Percentiles rank a stretch among this genome's conserved stretches.
These are phyloP conservation scores for Garra rufa DNA, from an alignment of 2,113 vertebrate species.

Conservation along the genomic window DNA sequence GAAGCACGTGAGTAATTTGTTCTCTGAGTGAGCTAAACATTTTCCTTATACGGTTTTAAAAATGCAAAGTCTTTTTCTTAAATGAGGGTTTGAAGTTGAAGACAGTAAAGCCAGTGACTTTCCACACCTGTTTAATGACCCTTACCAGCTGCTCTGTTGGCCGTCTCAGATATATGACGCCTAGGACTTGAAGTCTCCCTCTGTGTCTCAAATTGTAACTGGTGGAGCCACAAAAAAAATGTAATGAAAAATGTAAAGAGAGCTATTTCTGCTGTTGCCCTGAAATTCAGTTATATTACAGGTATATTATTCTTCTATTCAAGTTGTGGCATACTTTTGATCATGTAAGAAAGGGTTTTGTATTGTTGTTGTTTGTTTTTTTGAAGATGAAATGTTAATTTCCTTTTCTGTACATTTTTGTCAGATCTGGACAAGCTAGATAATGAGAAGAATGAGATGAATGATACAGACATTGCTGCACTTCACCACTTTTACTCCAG, in stretches of 20 bases:
- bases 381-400: constrained; percentile 30
- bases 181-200: background rate
- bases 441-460: constrained; percentile 93
- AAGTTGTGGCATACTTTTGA: background rate
- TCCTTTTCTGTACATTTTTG: constrained; percentile 52
- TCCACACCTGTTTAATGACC: constrained; percentile 22
- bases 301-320: background rate
- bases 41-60: background rate
- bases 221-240: background rate
- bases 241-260: too few relatives aligned
- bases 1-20: constrained; percentile 88
- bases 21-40: background rate
- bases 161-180: background rate
- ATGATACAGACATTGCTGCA: constrained; percentile 89
- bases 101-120: background rate
- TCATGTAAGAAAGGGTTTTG: background rate
- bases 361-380: too few relatives aligned
- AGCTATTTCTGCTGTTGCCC: background rate
- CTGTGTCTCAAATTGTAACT: background rate
- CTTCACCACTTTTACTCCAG: constrained; percentile 94
- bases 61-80: background rate
- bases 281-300: background rate
- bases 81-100: background rate
- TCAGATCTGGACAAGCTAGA: constrained; percentile 95
- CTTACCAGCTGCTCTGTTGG: constrained; percentile 5